These are phyloP conservation scores for Epirrhoe tristata DNA, from an alignment of 2,888 invertebrate genomes.

Conservation along the genomic window DNA sequence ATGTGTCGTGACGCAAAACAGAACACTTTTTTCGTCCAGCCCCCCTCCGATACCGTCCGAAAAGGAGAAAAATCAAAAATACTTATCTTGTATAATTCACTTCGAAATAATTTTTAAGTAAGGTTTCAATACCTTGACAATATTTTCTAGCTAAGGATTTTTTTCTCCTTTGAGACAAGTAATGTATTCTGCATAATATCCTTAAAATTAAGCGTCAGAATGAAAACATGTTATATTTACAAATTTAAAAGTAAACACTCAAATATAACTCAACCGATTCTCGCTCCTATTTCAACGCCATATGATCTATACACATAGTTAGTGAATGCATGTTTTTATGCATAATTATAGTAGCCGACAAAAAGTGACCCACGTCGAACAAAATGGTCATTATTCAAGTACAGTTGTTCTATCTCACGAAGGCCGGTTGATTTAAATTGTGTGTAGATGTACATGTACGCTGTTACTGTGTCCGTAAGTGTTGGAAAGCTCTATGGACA, in stretches of 20 bases:
- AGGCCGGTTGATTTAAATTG: too few species aligned
- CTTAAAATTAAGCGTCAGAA: neutral
- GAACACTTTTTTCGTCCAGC: too few species aligned
- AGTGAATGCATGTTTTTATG: conserved; percentile 14
- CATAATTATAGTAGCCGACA: conserved; percentile 49
- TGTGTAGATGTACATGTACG: too few species aligned
- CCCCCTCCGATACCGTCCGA: too few species aligned
- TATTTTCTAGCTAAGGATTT: neutral
- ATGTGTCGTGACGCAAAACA: too few species aligned
- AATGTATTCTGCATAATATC: neutral
- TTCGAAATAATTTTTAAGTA: neutral
- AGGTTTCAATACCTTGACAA: neutral
- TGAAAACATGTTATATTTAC: neutral
- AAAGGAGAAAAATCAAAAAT: too few species aligned
- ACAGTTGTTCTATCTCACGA: too few species aligned
- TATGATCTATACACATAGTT: conserved; percentile 5
- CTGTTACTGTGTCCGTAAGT: too few species aligned
- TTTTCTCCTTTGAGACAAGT: neutral
- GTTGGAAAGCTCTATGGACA: too few species aligned
- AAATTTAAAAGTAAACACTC: neutral
- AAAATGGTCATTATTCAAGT: conserved; percentile 72
- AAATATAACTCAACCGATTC: conserved; percentile 7
- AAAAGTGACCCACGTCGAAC: conserved; percentile 68
- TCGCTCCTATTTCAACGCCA: neutral
- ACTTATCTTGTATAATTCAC: too few species aligned